phyloP scores from a whole-genome alignment of 1,140 invertebrate genomes.

The Magallana ariakensis region DNA sequence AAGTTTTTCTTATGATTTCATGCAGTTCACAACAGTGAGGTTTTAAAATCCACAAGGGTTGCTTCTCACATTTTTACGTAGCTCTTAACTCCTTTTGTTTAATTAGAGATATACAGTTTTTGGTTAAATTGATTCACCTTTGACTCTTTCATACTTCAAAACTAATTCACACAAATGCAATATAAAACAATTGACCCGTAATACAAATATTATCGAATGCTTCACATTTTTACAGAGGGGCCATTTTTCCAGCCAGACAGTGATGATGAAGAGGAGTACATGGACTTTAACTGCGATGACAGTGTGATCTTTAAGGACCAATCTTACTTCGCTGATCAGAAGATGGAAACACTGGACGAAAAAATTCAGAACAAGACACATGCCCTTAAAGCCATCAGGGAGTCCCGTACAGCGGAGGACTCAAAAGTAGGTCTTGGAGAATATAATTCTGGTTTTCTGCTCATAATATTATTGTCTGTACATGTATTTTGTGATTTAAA shows the following conservation, averaged over 20 bases:
- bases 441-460: background rate
- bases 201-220: too few species aligned
- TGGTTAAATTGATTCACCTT: too few species aligned
- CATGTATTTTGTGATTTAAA: background rate
- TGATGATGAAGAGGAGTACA: conserved; percentile 42
- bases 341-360: conserved; percentile 87
- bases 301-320: conserved; percentile 84
- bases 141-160: too few species aligned
- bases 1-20: too few species aligned
- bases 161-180: too few species aligned
- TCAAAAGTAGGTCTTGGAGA: conserved; percentile 66
- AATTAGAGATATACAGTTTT: too few species aligned
- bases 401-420: conserved; percentile 82
- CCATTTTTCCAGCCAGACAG: conserved; percentile 66
- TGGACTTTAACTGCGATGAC: conserved; percentile 52
- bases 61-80: too few species aligned
- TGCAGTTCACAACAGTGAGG: too few species aligned
- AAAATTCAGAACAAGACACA: conserved; percentile 79
- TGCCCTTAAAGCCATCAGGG: conserved; percentile 88
- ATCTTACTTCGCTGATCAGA: conserved; percentile 90
- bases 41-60: too few species aligned
- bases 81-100: too few species aligned
- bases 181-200: too few species aligned
- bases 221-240: conserved; percentile 59
- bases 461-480: background rate